Conservation (phyloP, 2,113 vertebrate genomes). For the Columbina picui region DNA sequence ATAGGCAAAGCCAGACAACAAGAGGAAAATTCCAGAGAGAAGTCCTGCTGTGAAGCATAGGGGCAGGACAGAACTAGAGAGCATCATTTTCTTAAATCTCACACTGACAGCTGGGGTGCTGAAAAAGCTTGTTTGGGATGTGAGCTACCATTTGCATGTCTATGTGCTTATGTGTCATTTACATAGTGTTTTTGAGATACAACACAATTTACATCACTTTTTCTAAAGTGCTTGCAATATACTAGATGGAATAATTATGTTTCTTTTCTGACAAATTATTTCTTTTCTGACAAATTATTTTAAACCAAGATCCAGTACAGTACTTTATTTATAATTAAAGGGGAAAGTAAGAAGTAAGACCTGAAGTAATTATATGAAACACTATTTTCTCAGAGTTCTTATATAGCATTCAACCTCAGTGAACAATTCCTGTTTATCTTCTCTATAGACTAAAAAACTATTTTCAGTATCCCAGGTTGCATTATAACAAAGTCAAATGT, state of each 20-base stretch:
- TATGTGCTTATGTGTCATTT: neutral
- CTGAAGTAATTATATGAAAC: neutral
- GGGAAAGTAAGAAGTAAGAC: neutral
- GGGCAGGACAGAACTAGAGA: neutral
- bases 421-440: neutral
- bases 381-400: neutral
- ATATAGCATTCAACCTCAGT: neutral
- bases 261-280: neutral
- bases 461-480: neutral
- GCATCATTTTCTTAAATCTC: neutral
- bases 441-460: neutral
- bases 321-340: neutral
- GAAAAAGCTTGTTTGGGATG: neutral
- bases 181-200: neutral
- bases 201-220: slow-evolving; percentile 14
- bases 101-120: neutral
- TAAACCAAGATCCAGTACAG: neutral
- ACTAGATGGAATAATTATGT: slow-evolving; percentile 5
- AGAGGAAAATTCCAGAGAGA: neutral
- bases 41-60: neutral
- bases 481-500: neutral
- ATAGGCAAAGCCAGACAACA: neutral
- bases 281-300: neutral
- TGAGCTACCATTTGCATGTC: neutral
- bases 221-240: neutral